These are phyloP conservation scores for Psittacara wagleri DNA, from an alignment of 2,113 vertebrate genomes.

Conservation along the genomic window DNA sequence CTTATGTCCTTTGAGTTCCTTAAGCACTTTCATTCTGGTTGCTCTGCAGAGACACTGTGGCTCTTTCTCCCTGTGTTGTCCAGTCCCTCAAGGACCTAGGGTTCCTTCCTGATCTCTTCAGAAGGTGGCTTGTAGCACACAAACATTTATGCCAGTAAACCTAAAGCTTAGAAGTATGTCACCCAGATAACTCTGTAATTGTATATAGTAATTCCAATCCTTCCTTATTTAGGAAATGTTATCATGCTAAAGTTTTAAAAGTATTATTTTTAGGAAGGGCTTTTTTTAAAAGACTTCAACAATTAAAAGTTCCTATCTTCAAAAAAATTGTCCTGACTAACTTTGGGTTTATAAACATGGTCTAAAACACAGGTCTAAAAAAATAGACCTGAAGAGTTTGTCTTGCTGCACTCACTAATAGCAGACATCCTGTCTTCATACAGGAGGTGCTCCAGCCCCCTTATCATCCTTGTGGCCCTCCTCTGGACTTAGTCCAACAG, in stretches of 20 bases:
- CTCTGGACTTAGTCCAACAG: no score
- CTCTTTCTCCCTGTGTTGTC: neutral
- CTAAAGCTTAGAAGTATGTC: neutral
- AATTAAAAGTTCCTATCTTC: neutral
- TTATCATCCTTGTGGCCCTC: no score
- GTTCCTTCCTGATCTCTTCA: neutral
- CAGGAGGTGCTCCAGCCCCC: no score
- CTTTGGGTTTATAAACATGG: neutral
- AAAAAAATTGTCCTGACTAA: neutral
- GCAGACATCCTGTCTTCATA: neutral
- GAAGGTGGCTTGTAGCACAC: neutral
- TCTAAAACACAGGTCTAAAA: neutral
- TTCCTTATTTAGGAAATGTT: neutral
- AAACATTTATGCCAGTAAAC: neutral
- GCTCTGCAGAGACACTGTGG: neutral
- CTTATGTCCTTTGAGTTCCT: neutral
- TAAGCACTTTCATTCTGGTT: neutral
- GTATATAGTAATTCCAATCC: neutral
- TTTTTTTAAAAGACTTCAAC: neutral
- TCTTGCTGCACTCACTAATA: neutral
- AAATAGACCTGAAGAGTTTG: neutral
- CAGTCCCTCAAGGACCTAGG: no score
- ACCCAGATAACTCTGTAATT: neutral
- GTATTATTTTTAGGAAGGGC: neutral
- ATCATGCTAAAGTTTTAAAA: neutral